Evolutionary conservation across 1,140 invertebrate species (phyloP).

Genomic region (Sycophila sp.): DNA sequence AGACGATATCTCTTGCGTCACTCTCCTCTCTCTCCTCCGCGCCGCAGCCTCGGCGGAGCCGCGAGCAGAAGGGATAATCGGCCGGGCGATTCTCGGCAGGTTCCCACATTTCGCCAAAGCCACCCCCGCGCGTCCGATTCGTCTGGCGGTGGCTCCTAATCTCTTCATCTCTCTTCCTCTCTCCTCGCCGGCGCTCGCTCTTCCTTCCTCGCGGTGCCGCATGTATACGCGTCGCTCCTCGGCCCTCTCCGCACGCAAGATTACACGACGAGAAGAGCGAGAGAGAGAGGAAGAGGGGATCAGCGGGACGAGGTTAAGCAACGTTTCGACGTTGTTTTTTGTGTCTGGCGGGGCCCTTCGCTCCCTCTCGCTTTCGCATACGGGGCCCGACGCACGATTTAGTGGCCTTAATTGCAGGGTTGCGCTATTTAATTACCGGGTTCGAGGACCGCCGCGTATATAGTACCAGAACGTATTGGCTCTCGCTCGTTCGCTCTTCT

Average conservation of each 20-base stretch:
- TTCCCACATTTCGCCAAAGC: conserved; percentile 63
- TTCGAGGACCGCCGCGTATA: conserved; percentile 55
- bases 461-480: conserved; percentile 20
- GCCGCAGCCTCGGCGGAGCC: neutral
- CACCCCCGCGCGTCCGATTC: conserved; percentile 57
- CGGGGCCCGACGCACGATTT: conserved; percentile 64
- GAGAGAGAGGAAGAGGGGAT: conserved; percentile 14
- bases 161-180: conserved; percentile 41
- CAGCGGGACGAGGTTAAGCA: conserved; percentile 30
- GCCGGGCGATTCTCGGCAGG: conserved; percentile 39
- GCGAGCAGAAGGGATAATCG: conserved; percentile 28
- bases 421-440: conserved; percentile 69
- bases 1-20: conserved; percentile 19
- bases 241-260: conserved; percentile 12
- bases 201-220: conserved; percentile 16
- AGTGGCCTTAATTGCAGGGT: conserved; percentile 69
- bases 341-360: conserved; percentile 62
- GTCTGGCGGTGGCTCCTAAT: conserved; percentile 22
- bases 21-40: neutral
- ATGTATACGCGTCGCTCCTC: conserved; percentile 17
- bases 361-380: conserved; percentile 6
- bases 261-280: conserved; percentile 33
- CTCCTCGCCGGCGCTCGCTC: conserved; percentile 14
- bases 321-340: conserved; percentile 64
- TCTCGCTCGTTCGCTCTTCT: conserved; percentile 14